Evolutionary conservation across 2,113 vertebrate species (phyloP), one percentile per base, ranked within the genome.

Genomic region (Eurypyga helias): DNA sequence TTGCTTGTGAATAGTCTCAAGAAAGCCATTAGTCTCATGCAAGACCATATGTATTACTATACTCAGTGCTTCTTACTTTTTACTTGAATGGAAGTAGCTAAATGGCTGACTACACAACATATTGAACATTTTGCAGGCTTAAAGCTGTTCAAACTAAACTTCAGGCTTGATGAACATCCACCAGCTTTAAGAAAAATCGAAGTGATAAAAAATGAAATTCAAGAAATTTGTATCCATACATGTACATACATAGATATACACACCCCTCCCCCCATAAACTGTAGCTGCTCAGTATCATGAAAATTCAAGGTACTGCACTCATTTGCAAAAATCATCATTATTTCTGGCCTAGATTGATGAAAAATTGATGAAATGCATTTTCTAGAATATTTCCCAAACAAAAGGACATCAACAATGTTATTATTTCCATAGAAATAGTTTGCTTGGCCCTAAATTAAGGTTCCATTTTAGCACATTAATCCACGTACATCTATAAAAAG

Each of bases 391-490:
- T 92, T 95, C 57, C 91, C 84, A 94, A 96, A 95, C 26, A 46
- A 81, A 90, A 94, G 84, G 64, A 54, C 54, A 87, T 49, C 54
- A 87, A 76, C 91, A 85, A 48, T 49, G 49, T 93, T 96, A 17
- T 88, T 92, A 95, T 96, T 96, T 96, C 65, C 75, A 84, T 25
- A 15, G 65, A 93, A 89, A 81, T 51, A 67, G 36, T 49, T 95
- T 95, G 67, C 73, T 55, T 87, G 92, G 71, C 45, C 87, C 78
- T 88, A 76, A 89, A 96, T 96, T 93, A 96, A 55, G 92, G 94
- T 91, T 88, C 28, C 58, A 93, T 78, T 84, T 97, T 66, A 46
- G 81, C 91, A 95, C 93, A 96, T 96, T 83, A 97, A 96, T 96
- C 88, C 60, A 70, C 60, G 60, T 89, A 72, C 25, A 36, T 78